phyloP scores from a whole-genome alignment of 2,797 vertebrate genomes.

The Tenualosa thibaudeaui region DNA sequence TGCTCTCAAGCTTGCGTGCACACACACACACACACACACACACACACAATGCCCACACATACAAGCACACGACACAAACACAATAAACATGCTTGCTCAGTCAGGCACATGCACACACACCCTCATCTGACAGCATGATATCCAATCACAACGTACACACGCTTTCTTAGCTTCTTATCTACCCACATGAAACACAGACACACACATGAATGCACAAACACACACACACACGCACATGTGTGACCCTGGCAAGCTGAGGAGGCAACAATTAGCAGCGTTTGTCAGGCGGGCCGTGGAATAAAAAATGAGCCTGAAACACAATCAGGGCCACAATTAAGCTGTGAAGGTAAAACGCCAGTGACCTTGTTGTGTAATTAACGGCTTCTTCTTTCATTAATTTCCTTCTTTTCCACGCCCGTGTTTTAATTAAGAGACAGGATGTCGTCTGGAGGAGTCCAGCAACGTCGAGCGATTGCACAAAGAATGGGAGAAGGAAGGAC shows the following conservation, averaged over 20 bases:
- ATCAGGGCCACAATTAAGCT: conserved; percentile 68
- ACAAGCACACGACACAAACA: not conserved
- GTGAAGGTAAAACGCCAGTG: conserved; percentile 68
- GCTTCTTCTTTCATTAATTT: conserved; percentile 70
- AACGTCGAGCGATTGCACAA: conserved; percentile 34
- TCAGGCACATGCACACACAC: not conserved
- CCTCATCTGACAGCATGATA: not conserved
- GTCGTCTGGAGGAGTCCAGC: conserved; percentile 32
- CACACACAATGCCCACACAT: not conserved
- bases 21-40: not conserved
- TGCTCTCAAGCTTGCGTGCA: not conserved
- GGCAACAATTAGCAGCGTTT: conserved; percentile 44
- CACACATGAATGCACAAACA: conserved; percentile 26
- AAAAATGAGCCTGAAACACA: conserved; percentile 62
- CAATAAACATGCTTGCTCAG: not conserved
- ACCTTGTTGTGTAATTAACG: conserved; percentile 76
- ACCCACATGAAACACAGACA: not conserved
- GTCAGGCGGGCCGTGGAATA: conserved; percentile 54
- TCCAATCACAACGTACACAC: not conserved
- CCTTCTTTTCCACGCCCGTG: conserved; percentile 31
- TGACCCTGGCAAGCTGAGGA: conserved; percentile 23
- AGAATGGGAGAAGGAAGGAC: conserved; percentile 10
- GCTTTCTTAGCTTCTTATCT: conserved; percentile 2
- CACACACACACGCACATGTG: not conserved
- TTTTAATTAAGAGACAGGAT: conserved; percentile 51